A percentile compares a stretch with the other conserved stretches of the same genome.
phyloP scores from a whole-genome alignment of 2,888 invertebrate species.

The Cheilosia scutellata region DNA sequence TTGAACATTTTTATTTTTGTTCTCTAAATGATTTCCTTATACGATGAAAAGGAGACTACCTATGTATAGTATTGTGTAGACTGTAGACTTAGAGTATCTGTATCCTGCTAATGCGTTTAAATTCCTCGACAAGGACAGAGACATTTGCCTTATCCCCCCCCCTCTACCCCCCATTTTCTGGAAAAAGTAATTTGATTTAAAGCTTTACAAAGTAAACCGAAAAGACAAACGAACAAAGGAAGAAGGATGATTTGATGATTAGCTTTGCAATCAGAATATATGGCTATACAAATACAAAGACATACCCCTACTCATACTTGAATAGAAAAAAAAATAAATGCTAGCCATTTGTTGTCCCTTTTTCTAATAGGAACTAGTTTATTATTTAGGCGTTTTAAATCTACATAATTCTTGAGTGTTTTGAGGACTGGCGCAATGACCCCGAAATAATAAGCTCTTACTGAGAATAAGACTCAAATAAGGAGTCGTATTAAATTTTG shows the following conservation, averaged over 20 bases:
- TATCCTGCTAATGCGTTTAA: conserved; percentile 53
- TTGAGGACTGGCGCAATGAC: conserved; percentile 56
- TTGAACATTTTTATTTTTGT: conserved; percentile 6
- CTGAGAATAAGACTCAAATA: conserved; percentile 25
- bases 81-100: background rate
- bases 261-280: conserved; percentile 53
- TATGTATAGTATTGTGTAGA: background rate
- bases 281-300: background rate
- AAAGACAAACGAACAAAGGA: conserved; percentile 52
- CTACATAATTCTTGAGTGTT: conserved; percentile 61
- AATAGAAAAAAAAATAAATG: conserved; percentile 50
- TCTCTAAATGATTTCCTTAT: conserved; percentile 53
- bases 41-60: conserved; percentile 14
- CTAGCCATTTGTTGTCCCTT: conserved; percentile 47
- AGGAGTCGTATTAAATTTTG: conserved; percentile 43
- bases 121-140: conserved; percentile 29
- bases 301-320: conserved; percentile 3
- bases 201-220: conserved; percentile 56
- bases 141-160: background rate
- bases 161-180: background rate
- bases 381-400: conserved; percentile 55
- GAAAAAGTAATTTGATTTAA: conserved; percentile 70
- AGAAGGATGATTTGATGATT: conserved; percentile 58
- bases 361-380: conserved; percentile 32
- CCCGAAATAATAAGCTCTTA: conserved; percentile 59